These are phyloP conservation scores for Mastomys coucha DNA, from an alignment of 2,113 vertebrate genomes.

Conservation along the genomic window DNA sequence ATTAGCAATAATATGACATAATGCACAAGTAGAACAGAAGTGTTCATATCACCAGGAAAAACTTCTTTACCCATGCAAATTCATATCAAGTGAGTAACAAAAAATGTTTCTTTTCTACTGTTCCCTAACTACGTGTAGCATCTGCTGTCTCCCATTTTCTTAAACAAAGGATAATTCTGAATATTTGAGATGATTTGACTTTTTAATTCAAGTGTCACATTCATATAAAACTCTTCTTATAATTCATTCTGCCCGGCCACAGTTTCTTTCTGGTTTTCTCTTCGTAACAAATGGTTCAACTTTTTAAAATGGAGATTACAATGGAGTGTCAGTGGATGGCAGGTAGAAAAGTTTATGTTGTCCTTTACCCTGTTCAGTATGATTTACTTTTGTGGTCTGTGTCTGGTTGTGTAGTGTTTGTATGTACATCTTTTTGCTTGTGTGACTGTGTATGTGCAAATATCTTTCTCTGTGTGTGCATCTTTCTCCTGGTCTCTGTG, in stretches of 20 bases:
- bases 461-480: neutral
- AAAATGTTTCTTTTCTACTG: neutral
- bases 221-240: neutral
- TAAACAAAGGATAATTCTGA: conserved; percentile 16
- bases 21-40: neutral
- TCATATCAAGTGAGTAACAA: neutral
- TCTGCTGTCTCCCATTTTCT: neutral
- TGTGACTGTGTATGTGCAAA: neutral
- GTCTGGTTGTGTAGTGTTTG: neutral
- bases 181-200: conserved; percentile 38
- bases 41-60: neutral
- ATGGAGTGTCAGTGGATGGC: neutral
- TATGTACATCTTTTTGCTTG: neutral
- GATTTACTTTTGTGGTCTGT: neutral
- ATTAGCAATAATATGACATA: neutral
- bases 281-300: neutral
- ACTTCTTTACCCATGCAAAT: neutral
- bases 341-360: neutral
- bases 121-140: neutral
- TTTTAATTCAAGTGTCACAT: neutral
- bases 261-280: conserved; percentile 5
- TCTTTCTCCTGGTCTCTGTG: neutral
- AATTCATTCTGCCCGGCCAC: neutral
- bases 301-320: neutral
- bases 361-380: neutral